Base-by-base conservation (phyloP, 1,140 invertebrate species). In the Monomorium pharaonis region DNA sequence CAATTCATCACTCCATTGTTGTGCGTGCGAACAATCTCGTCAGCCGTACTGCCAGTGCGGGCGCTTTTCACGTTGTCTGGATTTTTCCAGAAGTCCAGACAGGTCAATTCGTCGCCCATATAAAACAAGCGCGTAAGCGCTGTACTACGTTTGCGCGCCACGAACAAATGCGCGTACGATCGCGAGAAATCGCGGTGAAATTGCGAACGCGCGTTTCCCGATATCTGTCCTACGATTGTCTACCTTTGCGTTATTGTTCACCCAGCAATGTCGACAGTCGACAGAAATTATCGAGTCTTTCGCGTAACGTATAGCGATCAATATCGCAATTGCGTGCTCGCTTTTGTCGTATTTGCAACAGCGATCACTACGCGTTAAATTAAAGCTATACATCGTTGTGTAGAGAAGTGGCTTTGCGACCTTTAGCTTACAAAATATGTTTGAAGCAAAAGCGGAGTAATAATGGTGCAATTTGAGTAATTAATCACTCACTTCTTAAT, bases 1-100 rank as follows among this genome's bases (percentile, higher is more conserved):
- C 78, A 58, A 72, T 83, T 72, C 51, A 58, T 83, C 78, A 83
- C n/a, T 72, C 67, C 18, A 83, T 83, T 83, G 78, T 83, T 72
- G 78, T 83, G 67, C 78, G 67, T 58, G 37, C 24, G 67, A 83
- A 83, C 63, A 58, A 72, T 83, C 78, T 83, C 78, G 51, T 72
- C 78, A 58, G 51, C 37, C 24, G 49, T 51, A 58, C 10, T 69
- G 63, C 47, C 37, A 63, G 21, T 37, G 16, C 18, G 58, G 10
- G 42, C 56, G 37, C 12, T 30, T 69, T 80, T 80, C 62, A 44
- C n/a, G 33, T 58, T 58, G 33, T 72, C 67, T 44, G 67, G 37
- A 72, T 83, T 83, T 83, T 83, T 72, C 37, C 78, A 21, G 51
- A 72, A 58, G 51, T 72, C 78, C 33, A 33, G 49, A 70, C 78